phyloP scores from a whole-genome alignment of 2,888 invertebrate genomes.

The Tetropium fuscum region DNA sequence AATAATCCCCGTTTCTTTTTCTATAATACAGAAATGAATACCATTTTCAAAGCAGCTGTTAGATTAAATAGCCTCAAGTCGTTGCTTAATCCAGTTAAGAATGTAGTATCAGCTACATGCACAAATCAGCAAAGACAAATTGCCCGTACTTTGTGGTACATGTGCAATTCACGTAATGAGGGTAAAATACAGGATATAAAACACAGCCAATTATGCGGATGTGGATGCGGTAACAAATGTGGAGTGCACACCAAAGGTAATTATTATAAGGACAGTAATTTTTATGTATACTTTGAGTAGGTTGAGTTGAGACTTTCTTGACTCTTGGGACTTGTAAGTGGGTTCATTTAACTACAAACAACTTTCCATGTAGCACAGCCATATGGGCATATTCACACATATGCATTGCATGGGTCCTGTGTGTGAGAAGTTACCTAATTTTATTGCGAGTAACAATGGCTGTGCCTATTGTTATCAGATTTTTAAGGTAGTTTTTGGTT shows the following conservation, averaged over 20 bases:
- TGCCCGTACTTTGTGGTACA: conserved; percentile 80
- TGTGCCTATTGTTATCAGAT: too few relatives aligned
- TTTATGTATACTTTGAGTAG: too few relatives aligned
- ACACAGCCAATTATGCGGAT: conserved; percentile 75
- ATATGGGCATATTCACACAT: too few relatives aligned
- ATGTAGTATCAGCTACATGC: conserved; percentile 53
- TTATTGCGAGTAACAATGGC: too few relatives aligned
- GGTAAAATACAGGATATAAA: conserved; percentile 64
- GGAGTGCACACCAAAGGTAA: conserved; percentile 80
- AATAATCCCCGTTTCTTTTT: conserved; percentile 1
- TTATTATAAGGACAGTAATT: too few relatives aligned
- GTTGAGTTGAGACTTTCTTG: too few relatives aligned
- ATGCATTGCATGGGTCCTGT: too few relatives aligned
- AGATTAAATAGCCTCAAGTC: conserved; percentile 61
- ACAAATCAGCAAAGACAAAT: conserved; percentile 72
- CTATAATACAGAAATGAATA: conserved; percentile 74
- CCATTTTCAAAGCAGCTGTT: conserved; percentile 73
- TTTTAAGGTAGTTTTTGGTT: too few relatives aligned
- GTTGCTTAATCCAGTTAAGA: conserved; percentile 58
- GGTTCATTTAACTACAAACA: too few relatives aligned
- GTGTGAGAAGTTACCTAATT: too few relatives aligned
- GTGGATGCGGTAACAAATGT: conserved; percentile 72
- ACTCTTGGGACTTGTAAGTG: too few relatives aligned
- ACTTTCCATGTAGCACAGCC: too few relatives aligned
- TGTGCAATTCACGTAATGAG: conserved; percentile 68